Base-by-base conservation (phyloP, 2,888 invertebrate species). In the Nezara viridula region DNA sequence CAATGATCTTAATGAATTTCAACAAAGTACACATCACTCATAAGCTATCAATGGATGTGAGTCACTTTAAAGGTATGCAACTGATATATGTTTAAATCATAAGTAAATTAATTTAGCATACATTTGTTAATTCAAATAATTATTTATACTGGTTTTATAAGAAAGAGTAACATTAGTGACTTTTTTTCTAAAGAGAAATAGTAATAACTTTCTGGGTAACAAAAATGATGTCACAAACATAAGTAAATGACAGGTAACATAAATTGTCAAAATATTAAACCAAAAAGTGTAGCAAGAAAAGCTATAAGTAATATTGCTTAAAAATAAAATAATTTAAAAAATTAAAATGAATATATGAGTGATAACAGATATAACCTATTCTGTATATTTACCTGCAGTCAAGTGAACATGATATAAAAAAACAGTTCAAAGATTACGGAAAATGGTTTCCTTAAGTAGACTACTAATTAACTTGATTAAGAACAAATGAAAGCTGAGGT, bases 311-410 rank as follows among this genome's bases (percentile, higher is more conserved):
- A 21, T 0, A 21, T 1, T 37, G 3, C 14, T 37, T 37, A 37
- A 73, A 73, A 37, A 37, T 73, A 73, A 73, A 27, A 73, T 19
- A 73, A 27, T 16, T 32, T 60, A 32, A 27, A 60, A 60, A 32
- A 32, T 60, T 12, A 27, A 2, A 77, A 77, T 44, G n/a, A 9
- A 77, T 32, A 16, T 14, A 73, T 24, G 44, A 81, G 40, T 81
- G 81, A 81, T 47, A 81, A 81, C 44, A 81, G 81, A 44, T 81
- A 81, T 81, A 81, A 81, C 81, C 81, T 81, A 47, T 81, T 37
- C n/a, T 44, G 44, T 81, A 44, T 81, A 81, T 81, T 81, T 81
- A 81, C 81, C 81, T 81, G 81, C 81, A 81, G 44, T 81, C 81
- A 47, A 81, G n/a, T 37, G 66, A 73, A 73, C 66, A 66, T 60